phyloP scores from a whole-genome alignment of 1,140 invertebrate species.

The Eupeodes corollae region DNA sequence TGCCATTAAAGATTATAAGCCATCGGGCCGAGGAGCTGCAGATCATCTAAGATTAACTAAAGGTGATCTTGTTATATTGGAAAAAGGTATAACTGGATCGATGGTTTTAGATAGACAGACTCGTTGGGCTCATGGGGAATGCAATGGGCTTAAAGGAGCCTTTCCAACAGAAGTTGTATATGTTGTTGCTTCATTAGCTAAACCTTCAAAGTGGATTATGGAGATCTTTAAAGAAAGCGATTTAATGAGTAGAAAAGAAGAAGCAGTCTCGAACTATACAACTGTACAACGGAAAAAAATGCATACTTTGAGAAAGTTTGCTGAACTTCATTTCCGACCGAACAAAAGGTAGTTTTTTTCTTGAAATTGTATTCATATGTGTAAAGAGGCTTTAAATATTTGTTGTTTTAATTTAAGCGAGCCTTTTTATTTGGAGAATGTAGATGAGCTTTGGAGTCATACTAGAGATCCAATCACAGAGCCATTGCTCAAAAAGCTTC shows the following conservation, averaged over 20 bases:
- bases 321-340: conserved; percentile 68
- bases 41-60: conserved; percentile 50
- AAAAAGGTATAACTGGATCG: conserved; percentile 56
- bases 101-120: conserved; percentile 51
- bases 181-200: conserved; percentile 69
- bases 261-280: conserved; percentile 38
- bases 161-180: conserved; percentile 82
- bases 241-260: conserved; percentile 33
- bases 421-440: not conserved
- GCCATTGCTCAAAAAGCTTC: conserved; percentile 73
- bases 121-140: conserved; percentile 61
- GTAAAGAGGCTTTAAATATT: no score
- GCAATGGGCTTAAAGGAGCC: conserved; percentile 60
- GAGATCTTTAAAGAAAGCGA: conserved; percentile 48
- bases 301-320: conserved; percentile 72
- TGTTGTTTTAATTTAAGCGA: not conserved
- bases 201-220: conserved; percentile 52
- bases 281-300: conserved; percentile 52
- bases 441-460: conserved; percentile 69
- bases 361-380: no score
- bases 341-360: conserved; percentile 26
- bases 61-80: conserved; percentile 75
- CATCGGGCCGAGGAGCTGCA: not conserved
- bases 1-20: conserved; percentile 47
- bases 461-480: conserved; percentile 72